Evolutionary conservation across 2,113 vertebrate species (phyloP).

Genomic region (Miniopterus natalensis): DNA sequence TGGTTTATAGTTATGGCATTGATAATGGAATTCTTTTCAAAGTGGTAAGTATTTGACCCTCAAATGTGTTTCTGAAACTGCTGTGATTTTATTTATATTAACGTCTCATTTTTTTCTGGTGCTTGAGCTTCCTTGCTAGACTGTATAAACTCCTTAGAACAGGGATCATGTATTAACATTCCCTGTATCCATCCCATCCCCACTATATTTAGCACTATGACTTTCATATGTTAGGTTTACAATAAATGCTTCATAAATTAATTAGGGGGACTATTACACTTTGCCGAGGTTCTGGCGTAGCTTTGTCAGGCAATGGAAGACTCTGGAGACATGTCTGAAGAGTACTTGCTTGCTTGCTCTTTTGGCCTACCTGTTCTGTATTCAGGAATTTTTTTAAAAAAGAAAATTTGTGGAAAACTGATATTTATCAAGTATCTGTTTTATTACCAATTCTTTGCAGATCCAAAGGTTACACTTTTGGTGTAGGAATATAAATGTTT

Average conservation of each 20-base stretch:
- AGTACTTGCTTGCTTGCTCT: background rate
- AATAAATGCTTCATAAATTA: background rate
- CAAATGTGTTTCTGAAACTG: constrained; percentile 29
- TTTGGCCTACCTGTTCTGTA: background rate
- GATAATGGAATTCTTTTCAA: constrained; percentile 7
- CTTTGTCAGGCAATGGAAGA: background rate
- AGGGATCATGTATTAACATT: background rate
- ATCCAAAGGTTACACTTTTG: background rate
- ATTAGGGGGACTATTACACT: background rate
- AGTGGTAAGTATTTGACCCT: background rate
- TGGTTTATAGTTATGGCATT: constrained; percentile 18
- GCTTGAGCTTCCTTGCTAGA: background rate
- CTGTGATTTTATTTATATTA: background rate
- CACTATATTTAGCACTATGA: background rate
- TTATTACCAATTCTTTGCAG: constrained; percentile 39
- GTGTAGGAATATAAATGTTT: background rate
- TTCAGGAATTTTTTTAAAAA: constrained; percentile 16
- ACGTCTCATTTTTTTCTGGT: background rate
- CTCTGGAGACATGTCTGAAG: background rate
- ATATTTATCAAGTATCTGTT: constrained; percentile 27
- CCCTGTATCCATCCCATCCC: background rate
- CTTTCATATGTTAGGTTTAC: background rate
- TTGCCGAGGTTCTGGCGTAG: background rate
- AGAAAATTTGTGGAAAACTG: background rate
- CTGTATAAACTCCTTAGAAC: background rate